phyloP scores from a whole-genome alignment of 2,113 vertebrate species.

The Anser brachyrhynchus region DNA sequence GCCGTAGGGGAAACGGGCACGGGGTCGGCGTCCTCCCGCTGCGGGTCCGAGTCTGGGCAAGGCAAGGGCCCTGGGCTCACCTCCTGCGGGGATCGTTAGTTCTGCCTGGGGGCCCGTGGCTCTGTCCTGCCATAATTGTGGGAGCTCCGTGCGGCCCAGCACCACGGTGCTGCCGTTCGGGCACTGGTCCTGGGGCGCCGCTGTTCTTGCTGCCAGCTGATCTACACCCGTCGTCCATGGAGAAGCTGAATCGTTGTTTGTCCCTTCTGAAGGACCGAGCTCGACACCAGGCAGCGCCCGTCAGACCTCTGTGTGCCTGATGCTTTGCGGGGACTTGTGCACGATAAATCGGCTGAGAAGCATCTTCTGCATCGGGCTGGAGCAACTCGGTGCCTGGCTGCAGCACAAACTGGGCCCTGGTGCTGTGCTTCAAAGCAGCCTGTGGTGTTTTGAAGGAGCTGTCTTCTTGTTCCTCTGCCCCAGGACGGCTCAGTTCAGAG shows the following conservation, averaged over 20 bases:
- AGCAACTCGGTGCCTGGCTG: accelerated
- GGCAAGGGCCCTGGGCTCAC: background rate
- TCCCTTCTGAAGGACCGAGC: background rate
- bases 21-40: background rate
- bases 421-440: background rate
- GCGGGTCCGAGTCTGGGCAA: accelerated
- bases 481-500: background rate
- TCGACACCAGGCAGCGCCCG: background rate
- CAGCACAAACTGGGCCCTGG: accelerated
- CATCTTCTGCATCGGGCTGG: background rate
- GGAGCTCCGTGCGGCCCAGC: background rate
- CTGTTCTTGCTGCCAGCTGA: background rate
- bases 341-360: background rate
- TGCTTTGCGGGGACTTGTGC: background rate
- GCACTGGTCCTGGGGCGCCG: background rate
- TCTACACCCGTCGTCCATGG: background rate
- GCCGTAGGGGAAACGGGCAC: background rate
- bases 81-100: background rate
- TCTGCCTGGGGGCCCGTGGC: background rate
- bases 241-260: background rate
- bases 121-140: background rate
- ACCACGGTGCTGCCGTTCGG: accelerated
- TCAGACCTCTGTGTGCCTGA: accelerated
- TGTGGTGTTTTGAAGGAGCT: background rate
- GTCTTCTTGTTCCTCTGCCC: too few species aligned